These are phyloP conservation scores for Endomychus coccineus DNA, from an alignment of 2,888 invertebrate genomes.

Conservation along the genomic window DNA sequence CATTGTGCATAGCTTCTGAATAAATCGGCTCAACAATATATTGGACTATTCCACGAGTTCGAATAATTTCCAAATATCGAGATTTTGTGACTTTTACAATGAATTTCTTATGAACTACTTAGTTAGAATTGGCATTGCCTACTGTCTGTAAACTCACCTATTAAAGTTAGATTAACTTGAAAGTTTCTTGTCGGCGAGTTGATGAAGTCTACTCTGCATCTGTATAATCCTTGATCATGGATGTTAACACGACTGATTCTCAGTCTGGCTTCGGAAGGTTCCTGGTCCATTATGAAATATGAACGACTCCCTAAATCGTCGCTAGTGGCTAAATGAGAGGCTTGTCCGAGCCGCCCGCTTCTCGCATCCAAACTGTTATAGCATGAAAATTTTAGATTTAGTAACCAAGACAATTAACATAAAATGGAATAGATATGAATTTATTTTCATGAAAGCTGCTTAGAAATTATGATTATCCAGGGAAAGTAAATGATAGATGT, in stretches of 20 bases:
- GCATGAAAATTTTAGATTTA: conserved; percentile 6
- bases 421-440: background rate
- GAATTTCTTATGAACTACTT: too few species aligned
- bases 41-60: too few species aligned
- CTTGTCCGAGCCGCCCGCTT: conserved; percentile 56
- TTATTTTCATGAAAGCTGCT: too few species aligned
- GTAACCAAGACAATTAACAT: background rate
- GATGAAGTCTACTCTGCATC: conserved; percentile 83
- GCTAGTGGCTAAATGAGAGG: conserved; percentile 69
- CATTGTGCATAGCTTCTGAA: too few species aligned
- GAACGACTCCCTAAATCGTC: conserved; percentile 69
- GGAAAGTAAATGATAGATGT: too few species aligned
- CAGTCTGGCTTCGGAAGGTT: conserved; percentile 65
- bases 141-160: conserved; percentile 78
- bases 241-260: conserved; percentile 64
- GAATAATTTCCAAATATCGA: too few species aligned
- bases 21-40: too few species aligned
- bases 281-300: conserved; percentile 66
- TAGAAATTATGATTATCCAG: too few species aligned
- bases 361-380: conserved; percentile 67
- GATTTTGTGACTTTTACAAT: too few species aligned
- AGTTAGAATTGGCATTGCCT: too few species aligned
- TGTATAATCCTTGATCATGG: conserved; percentile 75
- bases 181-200: conserved; percentile 85
- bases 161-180: conserved; percentile 76